These are phyloP conservation scores for Brevimyrus niger DNA, from an alignment of 2,113 vertebrate genomes.

Conservation along the genomic window DNA sequence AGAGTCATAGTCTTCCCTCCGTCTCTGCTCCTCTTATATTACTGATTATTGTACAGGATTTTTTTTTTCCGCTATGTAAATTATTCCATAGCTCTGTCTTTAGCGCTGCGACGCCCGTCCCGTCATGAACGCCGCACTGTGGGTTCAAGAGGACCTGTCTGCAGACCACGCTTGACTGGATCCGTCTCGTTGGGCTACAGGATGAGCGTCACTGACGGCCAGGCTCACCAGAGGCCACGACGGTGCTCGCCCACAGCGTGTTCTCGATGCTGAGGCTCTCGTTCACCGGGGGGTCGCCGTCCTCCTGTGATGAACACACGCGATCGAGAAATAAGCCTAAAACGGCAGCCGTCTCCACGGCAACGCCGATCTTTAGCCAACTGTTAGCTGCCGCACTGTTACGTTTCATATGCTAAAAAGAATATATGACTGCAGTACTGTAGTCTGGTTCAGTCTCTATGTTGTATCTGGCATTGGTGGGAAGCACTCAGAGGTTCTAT, in stretches of 20 bases:
- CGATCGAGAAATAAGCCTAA: neutral
- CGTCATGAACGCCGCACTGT: neutral
- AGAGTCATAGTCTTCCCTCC: neutral
- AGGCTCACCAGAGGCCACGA: conserved; percentile 84
- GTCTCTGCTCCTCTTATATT: neutral
- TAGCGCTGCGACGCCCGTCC: neutral
- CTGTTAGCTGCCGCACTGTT: neutral
- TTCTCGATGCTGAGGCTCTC: conserved; percentile 97
- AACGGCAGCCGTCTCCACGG: neutral
- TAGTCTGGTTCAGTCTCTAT: neutral
- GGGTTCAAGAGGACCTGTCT: neutral
- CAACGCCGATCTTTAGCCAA: neutral
- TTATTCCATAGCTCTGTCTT: neutral
- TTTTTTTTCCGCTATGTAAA: neutral
- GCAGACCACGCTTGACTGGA: neutral
- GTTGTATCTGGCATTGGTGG: neutral
- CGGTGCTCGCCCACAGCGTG: conserved; percentile 93
- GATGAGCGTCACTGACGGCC: neutral
- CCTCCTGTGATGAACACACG: conserved; percentile 63
- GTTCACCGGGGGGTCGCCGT: conserved; percentile 87
- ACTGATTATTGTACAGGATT: neutral
- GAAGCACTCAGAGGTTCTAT: neutral
- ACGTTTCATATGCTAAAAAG: neutral
- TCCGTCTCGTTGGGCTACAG: neutral
- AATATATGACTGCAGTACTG: neutral